Base-by-base conservation (phyloP, 2,113 vertebrate species). In the Cyanoderma ruficeps region DNA sequence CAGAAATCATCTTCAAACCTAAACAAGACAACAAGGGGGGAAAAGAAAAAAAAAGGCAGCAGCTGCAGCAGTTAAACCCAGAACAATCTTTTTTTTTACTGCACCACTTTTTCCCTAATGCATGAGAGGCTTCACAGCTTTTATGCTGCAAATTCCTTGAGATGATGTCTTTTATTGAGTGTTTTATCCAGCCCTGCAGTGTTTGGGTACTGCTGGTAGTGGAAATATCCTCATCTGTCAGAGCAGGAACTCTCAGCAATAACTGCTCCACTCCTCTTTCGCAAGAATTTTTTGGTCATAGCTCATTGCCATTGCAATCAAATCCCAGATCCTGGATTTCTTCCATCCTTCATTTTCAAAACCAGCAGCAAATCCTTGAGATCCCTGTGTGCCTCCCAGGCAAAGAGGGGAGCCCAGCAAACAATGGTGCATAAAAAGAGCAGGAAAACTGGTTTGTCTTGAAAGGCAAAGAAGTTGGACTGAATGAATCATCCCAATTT, bases 331-430 rank as follows among this genome's bases (percentile, higher is more conserved):
- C 15, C 35, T n/a, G 53, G 28, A 33, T 93, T 87, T 56, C n/a
- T 69, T 63, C 52, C 16, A 22, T 1, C 13, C 7, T 20, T 63
- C 3, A 4, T 81, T 93, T 82, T n/a, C n/a, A 63, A 53, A 59
- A 44, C 3, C 11, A n/a, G 19, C 2, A 56, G 15, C 11, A 61
- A 61, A 13, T 31, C 37, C 55, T 10, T 61, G 53, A 69, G 49
- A 53, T 11, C 4, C 7, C 2, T 8, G 3, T 19, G 5, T 4
- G 2, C 10, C 22, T 39, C 41, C 41, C 22, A 44, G 65, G n/a
- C 11, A 75, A 70, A 59, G 28, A 67, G 6, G 4, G 3, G 3
- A 75, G 14, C 41, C 39, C n/a, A 55, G 44, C 15, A 79, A 75
- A 31, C 1, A 24, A 41, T 67, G 16, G 3, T 70, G 13, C 14